Base-by-base conservation (phyloP, 2,888 invertebrate species). In the Tenthredo distinguenda region DNA sequence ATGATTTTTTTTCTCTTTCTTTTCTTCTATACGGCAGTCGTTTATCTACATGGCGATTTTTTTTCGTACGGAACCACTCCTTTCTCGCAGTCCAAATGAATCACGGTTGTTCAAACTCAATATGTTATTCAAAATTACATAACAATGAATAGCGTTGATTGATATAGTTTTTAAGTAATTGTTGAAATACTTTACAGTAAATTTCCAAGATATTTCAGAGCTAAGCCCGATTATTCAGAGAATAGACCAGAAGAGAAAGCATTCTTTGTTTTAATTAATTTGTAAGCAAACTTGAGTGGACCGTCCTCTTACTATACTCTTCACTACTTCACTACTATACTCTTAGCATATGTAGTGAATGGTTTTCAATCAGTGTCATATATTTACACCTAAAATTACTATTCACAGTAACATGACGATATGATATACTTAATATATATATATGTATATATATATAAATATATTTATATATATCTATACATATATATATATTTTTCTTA, bases 301-400 rank as follows among this genome's bases (percentile, higher is more conserved):
- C 81, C 81, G 21, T 40, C 0, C 55, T n/a, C n/a, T n/a, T n/a
- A n/a, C n/a, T n/a, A n/a, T n/a, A n/a, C n/a, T n/a, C n/a, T n/a
- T n/a, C n/a, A n/a, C n/a, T n/a, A n/a, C n/a, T n/a, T n/a, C n/a
- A n/a, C n/a, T n/a, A n/a, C n/a, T n/a, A 50, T 62, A 62, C 12
- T 62, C 31, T 37, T n/a, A 62, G 37, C 62, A 84, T 84, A 86
- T 81, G 82, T 55, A 85, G 86, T 83, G 40, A 86, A 71, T 87
- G 84, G 81, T 86, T 71, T 81, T 72, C 86, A 86, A 86, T 86
- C 84, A 89, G 86, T 40, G 55, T 77, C 55, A 31, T 34, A 77
- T 85, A 91, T 90, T 89, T 90, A 90, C 90, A 91, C 79, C 85
- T 88, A 88, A 88, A 88, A 85, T 89, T 88, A 87, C 86, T 90